Base-by-base conservation (phyloP, 1,140 invertebrate species). In the Wasmannia auropunctata region DNA sequence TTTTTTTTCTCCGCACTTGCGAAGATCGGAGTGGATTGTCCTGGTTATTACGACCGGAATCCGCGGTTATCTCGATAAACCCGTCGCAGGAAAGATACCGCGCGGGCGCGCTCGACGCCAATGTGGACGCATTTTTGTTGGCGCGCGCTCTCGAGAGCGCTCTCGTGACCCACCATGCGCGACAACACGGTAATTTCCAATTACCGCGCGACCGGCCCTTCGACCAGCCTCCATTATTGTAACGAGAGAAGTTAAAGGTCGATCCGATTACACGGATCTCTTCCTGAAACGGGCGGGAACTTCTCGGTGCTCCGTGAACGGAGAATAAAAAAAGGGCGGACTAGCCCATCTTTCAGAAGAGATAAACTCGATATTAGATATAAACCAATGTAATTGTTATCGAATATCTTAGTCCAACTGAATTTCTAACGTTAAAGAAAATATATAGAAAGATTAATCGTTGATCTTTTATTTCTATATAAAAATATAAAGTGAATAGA, bases 101-200 rank as follows among this genome's bases (percentile, higher is more conserved):
- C 51, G 2, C 22, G 6, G 28, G 25, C 7, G n/a, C 22, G 31
- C 31, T 3, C 70, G 70, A 19, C 74, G 76, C 76, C 40, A 37
- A 80, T 69, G 63, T 43, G 37, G 58, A 62, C 49, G 31, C 70
- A 69, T 86, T 90, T 81, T 81, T 91, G 63, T 81, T 87, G 86
- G 86, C 83, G 67, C 83, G 67, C 74, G 85, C 69, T 85, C 69
- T 51, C 40, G 85, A 62, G 60, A 70, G 67, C 65, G 34, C 86
- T 85, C 87, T 91, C 86, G 46, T 81, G 65, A 81, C 49, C 77
- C 49, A 51, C 76, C 76, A 88, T 88, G 88, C 75, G 87, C 76
- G 76, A 89, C 79, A 63, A 87, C 86, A 90, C 89, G 67, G 74
- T 86, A 91, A 88, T 91, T 89, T 91, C 85, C 91, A 91, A 91